These are phyloP conservation scores for Ceuthmochares aereus DNA, from an alignment of 2,113 vertebrate species.

Conservation along the genomic window DNA sequence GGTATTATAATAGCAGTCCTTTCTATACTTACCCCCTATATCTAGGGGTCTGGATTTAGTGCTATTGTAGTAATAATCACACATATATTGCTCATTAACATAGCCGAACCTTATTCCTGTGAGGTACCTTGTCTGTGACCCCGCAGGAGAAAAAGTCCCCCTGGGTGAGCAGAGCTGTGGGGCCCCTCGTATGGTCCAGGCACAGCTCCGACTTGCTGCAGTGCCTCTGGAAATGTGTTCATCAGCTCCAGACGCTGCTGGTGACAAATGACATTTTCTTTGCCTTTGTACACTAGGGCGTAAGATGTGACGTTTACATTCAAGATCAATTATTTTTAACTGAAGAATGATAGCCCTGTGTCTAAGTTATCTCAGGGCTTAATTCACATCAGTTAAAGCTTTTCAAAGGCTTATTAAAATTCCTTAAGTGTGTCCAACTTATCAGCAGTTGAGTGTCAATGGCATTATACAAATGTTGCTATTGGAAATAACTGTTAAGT, in stretches of 20 bases:
- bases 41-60: not conserved
- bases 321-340: conserved; percentile 68
- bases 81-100: not conserved
- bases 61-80: not conserved
- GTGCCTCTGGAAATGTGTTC: not conserved
- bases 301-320: conserved; percentile 22
- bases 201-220: not conserved
- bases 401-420: conserved; percentile 72
- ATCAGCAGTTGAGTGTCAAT: conserved; percentile 69
- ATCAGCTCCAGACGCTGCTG: conserved; percentile 2
- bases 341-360: conserved; percentile 32
- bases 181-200: not conserved
- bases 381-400: conserved; percentile 68
- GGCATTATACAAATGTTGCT: conserved; percentile 65
- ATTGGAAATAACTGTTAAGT: conserved; percentile 55
- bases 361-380: conserved; percentile 44
- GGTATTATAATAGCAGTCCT: not conserved
- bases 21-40: not conserved
- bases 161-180: not conserved
- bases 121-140: not conserved
- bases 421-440: conserved; percentile 67
- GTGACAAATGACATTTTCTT: conserved; percentile 53
- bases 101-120: not conserved
- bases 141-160: not conserved
- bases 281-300: not conserved